Base-by-base conservation (phyloP, 2,888 invertebrate genomes). In the Pollenia griseotomentosa region DNA sequence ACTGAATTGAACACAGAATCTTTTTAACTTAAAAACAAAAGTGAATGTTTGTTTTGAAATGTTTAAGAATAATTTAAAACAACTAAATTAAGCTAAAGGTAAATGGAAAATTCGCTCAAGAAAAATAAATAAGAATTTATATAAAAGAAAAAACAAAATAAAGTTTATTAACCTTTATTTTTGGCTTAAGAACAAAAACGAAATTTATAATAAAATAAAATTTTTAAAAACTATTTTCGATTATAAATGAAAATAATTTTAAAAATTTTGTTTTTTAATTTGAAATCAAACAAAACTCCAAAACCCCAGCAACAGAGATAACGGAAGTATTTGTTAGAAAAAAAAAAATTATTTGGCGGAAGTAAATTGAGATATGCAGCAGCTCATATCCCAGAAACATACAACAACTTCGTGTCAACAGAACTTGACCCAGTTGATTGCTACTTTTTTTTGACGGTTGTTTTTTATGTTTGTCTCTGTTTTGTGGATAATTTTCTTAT, bases 281-380 rank as follows among this genome's bases (percentile, higher is more conserved):
- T 33, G 14, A 63, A 61, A 16, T 40, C 8, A 19, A 12, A 8
- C 4, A 14, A 63, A 14, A 10, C 33, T 8, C 16, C 11, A 57
- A 63, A 33, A 63, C 4, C 0, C 11, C 0, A 46, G 19, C 8
- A 23, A 16, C 23, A 51, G 16, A 51, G 14, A 65, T 53, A 78
- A 78, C 78, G 78, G 83, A 83, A 83, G 71, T 78, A 44, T 83
- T 78, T 83, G n/a, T 65, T 63, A 44, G 9, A 66, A 78, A 44
- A 2, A 65, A 77, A 46, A 11, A 19, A 42, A 12, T 51, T 51
- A 63, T 75, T 53, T 53, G 53, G 44, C 78, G 83, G 83, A 83
- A 83, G 66, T 83, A 19, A 40, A 83, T 19, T 48, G 3, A 40
- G 33, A 48, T 6, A 63, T 42, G 44, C n/a, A 16, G 16, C 44